These are phyloP conservation scores for Silvanus unidentatus DNA, from an alignment of 2,888 invertebrate genomes.

Conservation along the genomic window DNA sequence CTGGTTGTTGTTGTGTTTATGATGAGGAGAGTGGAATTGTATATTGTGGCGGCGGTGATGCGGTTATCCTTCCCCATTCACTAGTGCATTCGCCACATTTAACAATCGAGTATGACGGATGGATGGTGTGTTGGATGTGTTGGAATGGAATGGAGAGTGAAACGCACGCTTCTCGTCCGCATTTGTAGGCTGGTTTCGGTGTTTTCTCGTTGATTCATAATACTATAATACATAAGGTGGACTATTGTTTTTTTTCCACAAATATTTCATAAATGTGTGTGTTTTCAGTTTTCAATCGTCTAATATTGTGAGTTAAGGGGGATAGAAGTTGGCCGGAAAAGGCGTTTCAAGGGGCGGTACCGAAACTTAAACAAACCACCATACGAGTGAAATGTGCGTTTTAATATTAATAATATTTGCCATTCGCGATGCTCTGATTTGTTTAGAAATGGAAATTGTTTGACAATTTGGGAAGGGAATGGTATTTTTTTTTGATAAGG, in stretches of 20 bases:
- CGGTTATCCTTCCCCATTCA: slow-evolving; percentile 36
- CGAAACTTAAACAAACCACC: background rate
- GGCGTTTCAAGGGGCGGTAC: slow-evolving; percentile 3
- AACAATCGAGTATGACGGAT: slow-evolving; percentile 12
- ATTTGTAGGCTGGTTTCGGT: slow-evolving; percentile 34
- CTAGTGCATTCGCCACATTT: slow-evolving; percentile 5
- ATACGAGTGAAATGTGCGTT: background rate
- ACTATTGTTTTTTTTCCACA: slow-evolving; percentile 32
- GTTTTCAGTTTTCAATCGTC: slow-evolving; percentile 13
- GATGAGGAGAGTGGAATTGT: background rate
- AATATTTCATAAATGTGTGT: slow-evolving; percentile 10
- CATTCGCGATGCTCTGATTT: background rate
- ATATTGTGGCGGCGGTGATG: slow-evolving; percentile 23
- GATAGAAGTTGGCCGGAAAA: background rate
- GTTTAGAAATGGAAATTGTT: no score
- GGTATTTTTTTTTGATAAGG: no score
- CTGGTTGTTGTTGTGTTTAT: no score
- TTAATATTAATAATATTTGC: background rate
- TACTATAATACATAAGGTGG: slow-evolving; percentile 36
- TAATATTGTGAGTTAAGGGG: slow-evolving; percentile 9
- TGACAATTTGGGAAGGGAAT: no score
- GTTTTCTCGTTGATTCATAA: slow-evolving; percentile 34
- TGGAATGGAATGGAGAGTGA: slow-evolving; percentile 17
- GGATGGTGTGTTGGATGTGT: slow-evolving; percentile 9
- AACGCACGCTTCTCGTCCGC: slow-evolving; percentile 34